Base-by-base conservation (phyloP, 2,888 invertebrate species). In the Melieria omissa region DNA sequence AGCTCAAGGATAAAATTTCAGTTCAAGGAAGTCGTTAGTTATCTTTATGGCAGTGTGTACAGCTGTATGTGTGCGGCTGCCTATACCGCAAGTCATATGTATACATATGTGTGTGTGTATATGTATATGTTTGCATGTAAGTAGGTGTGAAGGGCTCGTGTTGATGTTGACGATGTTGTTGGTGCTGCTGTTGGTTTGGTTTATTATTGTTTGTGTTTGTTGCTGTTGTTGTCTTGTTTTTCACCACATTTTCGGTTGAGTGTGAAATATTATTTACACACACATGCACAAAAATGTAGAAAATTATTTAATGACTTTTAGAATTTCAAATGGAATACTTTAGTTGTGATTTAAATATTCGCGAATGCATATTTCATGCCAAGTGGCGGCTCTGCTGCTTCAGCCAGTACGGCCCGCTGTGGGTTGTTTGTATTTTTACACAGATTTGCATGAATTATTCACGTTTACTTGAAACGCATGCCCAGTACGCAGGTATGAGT, bases 301-400 rank as follows among this genome's bases (percentile, higher is more conserved):
- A 82, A 83, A 81, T 83, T 80, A 82, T 82, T 81, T 82, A 81
- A 81, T 83, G 81, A 82, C 82, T 81, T 82, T 79, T 80, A 77
- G 81, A 78, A 81, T 79, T 80, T 78, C 75, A 83, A 81, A 82
- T 79, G 77, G 81, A 82, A 83, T 83, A 77, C 73, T 75, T 77
- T 75, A 80, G 82, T 78, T 77, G 75, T 79, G 78, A 65, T 71
- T 72, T 74, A 60, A 69, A 61, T 70, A 70, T 72, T 74, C 65
- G 61, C 64, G 14, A 16, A 66, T 68, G 46, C 61, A 57, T 72
- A 62, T 68, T 75, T 76, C 72, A 73, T 70, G 74, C 66, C 76
- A 70, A 66, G 49, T 70, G 52, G 58, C 58, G 47, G 55, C 67
- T 60, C 67, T 47, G 67, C 41, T 42, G 12, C 7, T 29, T 29